Evolutionary conservation across 2,797 vertebrate genomes (phyloP).

Genomic region (Lepus townsendii): DNA sequence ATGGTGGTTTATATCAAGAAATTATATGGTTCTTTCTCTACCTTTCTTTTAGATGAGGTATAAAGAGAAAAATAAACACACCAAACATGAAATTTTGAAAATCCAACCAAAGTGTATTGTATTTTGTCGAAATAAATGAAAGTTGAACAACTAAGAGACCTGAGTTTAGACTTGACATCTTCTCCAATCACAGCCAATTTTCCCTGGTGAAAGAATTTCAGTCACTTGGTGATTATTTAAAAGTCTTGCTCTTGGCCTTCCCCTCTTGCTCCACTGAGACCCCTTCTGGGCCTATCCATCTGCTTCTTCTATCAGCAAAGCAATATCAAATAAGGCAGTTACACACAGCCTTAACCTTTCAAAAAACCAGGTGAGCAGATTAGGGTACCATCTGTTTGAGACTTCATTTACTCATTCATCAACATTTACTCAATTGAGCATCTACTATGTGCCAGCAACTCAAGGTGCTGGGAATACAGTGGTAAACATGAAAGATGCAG

Average conservation of each 20-base stretch:
- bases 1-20: background rate
- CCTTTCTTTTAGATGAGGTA: background rate
- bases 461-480: constrained; percentile 60
- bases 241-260: constrained; percentile 20
- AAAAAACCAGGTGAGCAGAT: constrained; percentile 78
- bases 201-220: constrained; percentile 14
- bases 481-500: constrained; percentile 62
- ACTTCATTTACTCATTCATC: constrained; percentile 79
- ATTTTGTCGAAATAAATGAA: background rate
- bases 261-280: constrained; percentile 2
- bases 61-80: constrained; percentile 44
- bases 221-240: background rate
- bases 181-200: background rate
- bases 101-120: background rate
- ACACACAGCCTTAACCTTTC: constrained; percentile 51
- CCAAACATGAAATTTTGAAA: constrained; percentile 52
- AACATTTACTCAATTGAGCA: constrained; percentile 78
- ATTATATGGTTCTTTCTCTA: background rate
- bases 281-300: constrained; percentile 64
- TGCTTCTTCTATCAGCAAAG: constrained; percentile 56
- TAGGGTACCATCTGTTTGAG: constrained; percentile 75
- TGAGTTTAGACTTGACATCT: background rate
- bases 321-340: background rate
- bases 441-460: constrained; percentile 77
- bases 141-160: constrained; percentile 40